These are phyloP conservation scores for Bergia sp. DNA, from an alignment of 92 coral and sea anemone genomes.

Conservation along the genomic window DNA sequence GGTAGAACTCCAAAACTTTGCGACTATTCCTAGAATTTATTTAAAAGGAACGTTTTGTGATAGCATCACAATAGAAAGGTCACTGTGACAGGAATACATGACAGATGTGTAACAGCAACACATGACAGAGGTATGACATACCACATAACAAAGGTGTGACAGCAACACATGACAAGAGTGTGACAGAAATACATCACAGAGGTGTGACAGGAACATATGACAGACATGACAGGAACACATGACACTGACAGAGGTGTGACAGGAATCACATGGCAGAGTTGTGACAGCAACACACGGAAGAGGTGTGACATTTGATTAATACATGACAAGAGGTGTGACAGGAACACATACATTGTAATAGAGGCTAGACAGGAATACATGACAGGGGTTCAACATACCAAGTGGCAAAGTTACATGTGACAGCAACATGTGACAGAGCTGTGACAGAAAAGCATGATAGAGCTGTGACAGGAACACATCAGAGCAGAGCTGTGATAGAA, in stretches of 20 bases:
- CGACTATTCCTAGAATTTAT: no score
- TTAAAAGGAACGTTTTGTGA: no score
- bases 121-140: no score
- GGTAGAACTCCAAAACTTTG: no score
- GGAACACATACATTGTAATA: background rate
- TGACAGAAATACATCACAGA: background rate
- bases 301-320: background rate
- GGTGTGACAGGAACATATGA: background rate
- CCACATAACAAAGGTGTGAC: background rate
- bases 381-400: background rate
- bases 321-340: background rate
- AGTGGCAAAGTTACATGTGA: background rate
- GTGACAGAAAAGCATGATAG: background rate
- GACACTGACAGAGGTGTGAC: background rate
- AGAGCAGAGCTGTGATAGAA: background rate
- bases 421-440: background rate
- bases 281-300: background rate
- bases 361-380: background rate
- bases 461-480: background rate
- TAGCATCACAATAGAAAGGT: no score
- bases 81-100: no score
- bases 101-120: no score
- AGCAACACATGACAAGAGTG: background rate
- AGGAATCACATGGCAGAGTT: background rate
- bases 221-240: no score